A percentile compares a stretch with the other conserved stretches of the same genome.
phyloP scores from a whole-genome alignment of 2,888 invertebrate species.

The Hermaeophaga mercurialis region DNA sequence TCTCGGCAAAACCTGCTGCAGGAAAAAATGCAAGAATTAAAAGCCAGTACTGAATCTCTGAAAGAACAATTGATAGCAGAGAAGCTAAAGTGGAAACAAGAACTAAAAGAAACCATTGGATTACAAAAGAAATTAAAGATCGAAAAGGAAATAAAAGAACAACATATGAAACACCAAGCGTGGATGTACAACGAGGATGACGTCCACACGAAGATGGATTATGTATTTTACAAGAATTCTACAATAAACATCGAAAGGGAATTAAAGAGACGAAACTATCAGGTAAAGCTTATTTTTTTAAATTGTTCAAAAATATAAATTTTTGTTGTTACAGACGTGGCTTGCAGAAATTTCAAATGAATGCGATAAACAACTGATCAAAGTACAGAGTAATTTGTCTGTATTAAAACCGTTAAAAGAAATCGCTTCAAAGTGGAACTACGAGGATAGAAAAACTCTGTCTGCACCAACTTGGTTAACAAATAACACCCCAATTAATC shows the following conservation, averaged over 20 bases:
- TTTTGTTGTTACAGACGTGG: conserved; percentile 19
- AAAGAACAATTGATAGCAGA: conserved; percentile 33
- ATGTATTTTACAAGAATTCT: conserved; percentile 31
- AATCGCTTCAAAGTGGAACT: conserved; percentile 38
- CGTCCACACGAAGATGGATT: conserved; percentile 30
- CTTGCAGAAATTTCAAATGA: conserved; percentile 36
- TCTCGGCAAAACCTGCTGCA: conserved; percentile 27
- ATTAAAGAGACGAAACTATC: conserved; percentile 31
- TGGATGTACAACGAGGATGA: conserved; percentile 20
- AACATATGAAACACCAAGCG: conserved; percentile 12
- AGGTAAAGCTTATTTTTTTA: conserved; percentile 1
- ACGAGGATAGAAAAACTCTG: too few relatives aligned
- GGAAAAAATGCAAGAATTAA: conserved; percentile 34
- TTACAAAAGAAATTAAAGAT: conserved; percentile 25
- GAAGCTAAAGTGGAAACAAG: conserved; percentile 33
- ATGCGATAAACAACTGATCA: conserved; percentile 38
- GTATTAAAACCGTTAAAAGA: conserved; percentile 36
- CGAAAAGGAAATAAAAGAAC: conserved; percentile 21
- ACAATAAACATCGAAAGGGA: conserved; percentile 30
- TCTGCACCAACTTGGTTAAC: too few relatives aligned
- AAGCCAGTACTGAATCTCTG: conserved; percentile 31
- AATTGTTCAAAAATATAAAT: neutral
- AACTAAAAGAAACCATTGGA: conserved; percentile 36
- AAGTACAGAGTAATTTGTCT: conserved; percentile 37
- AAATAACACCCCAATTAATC: neutral